phyloP scores from a whole-genome alignment of 2,113 vertebrate species.

The Chrysemys picta region DNA sequence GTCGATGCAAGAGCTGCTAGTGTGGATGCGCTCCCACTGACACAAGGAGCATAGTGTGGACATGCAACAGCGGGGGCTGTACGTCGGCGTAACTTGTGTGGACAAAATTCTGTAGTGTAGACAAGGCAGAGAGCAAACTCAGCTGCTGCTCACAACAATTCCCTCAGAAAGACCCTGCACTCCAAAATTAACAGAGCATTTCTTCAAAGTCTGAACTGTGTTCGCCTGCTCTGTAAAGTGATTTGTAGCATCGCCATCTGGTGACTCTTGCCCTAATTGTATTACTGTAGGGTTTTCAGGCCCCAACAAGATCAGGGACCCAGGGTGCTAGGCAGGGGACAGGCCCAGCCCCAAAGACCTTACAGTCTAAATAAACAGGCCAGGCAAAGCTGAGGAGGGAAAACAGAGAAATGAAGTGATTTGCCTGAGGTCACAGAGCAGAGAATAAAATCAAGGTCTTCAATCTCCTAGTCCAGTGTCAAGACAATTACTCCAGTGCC shows the following conservation, averaged over 20 bases:
- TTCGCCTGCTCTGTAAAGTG: background rate
- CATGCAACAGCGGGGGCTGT: too few species aligned
- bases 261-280: background rate
- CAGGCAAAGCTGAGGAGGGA: background rate
- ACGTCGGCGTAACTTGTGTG: too few species aligned
- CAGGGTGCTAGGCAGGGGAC: fast-evolving
- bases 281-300: background rate
- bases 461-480: fast-evolving
- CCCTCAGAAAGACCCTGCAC: background rate
- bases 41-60: too few species aligned
- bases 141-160: background rate
- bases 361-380: background rate
- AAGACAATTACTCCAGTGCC: fast-evolving
- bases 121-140: background rate
- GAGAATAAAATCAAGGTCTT: background rate
- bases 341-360: fast-evolving
- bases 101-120: too few species aligned
- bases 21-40: too few species aligned
- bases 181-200: background rate
- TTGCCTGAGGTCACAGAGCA: background rate
- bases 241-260: slow-evolving; percentile 56
- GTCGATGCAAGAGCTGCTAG: too few species aligned
- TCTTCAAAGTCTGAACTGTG: background rate
- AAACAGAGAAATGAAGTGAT: fast-evolving
- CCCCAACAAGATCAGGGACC: background rate